A percentile compares a stretch with the other conserved stretches of the same genome.
These are phyloP conservation scores for Meandrina meandrites DNA, from an alignment of 92 coral and sea anemone genomes.

Conservation along the genomic window DNA sequence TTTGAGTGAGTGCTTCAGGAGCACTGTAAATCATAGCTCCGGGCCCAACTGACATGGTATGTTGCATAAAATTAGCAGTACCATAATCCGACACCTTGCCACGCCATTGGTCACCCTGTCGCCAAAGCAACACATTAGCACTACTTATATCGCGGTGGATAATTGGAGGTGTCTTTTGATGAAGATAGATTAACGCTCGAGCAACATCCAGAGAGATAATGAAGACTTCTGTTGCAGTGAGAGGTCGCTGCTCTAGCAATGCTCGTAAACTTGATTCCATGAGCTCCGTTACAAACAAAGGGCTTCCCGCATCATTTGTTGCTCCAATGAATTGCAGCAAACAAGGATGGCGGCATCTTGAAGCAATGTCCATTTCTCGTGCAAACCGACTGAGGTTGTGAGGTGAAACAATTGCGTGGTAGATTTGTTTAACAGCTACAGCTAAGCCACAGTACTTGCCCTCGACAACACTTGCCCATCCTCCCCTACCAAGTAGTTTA, in stretches of 20 bases:
- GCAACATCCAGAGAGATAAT: slow-evolving; percentile 48
- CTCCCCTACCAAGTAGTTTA: slow-evolving; percentile 50
- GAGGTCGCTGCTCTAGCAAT: slow-evolving; percentile 31
- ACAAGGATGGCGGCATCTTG: slow-evolving; percentile 64
- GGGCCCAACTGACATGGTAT: slow-evolving; percentile 38
- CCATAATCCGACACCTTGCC: slow-evolving; percentile 74
- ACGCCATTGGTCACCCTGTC: slow-evolving; percentile 43
- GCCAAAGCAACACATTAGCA: slow-evolving; percentile 62
- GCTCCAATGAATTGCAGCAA: slow-evolving; percentile 69
- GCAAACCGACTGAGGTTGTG: slow-evolving; percentile 57
- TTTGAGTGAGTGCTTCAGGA: slow-evolving; percentile 29
- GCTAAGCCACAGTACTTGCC: slow-evolving; percentile 61
- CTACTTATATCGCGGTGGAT: slow-evolving; percentile 72
- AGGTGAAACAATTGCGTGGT: slow-evolving; percentile 50
- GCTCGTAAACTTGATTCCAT: slow-evolving; percentile 48
- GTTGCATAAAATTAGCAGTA: slow-evolving; percentile 59
- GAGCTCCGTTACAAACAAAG: slow-evolving; percentile 63
- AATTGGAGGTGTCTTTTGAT: slow-evolving; percentile 58
- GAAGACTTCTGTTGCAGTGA: slow-evolving; percentile 32
- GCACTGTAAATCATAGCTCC: slow-evolving; percentile 54
- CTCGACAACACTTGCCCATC: slow-evolving; percentile 61
- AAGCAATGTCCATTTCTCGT: slow-evolving; percentile 65
- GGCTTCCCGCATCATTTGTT: slow-evolving; percentile 33
- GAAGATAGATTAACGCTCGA: slow-evolving; percentile 64
- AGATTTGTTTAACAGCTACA: slow-evolving; percentile 66